Evolutionary conservation across 1,140 invertebrate species (phyloP).

Genomic region (Achroia grisella): DNA sequence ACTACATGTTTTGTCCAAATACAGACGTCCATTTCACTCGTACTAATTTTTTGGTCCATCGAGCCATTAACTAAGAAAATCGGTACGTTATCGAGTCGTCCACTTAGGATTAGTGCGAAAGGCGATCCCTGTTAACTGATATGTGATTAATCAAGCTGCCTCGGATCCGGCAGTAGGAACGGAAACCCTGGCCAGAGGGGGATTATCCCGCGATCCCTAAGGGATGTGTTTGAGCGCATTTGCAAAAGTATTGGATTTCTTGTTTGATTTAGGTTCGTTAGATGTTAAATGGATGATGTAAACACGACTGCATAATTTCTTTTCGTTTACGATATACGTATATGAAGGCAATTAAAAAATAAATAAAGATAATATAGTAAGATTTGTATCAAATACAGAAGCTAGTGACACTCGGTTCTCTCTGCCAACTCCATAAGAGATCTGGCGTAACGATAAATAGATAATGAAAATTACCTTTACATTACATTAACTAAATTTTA

Average conservation of each 20-base stretch:
- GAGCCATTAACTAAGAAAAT: constrained; percentile 6
- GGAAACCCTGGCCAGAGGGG: constrained; percentile 6
- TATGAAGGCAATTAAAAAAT: no score
- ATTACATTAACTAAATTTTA: no score
- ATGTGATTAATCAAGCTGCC: constrained; percentile 40
- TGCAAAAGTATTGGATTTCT: constrained; percentile 18
- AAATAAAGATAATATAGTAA: no score
- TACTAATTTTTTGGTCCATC: constrained; percentile 6
- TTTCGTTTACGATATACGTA: no score
- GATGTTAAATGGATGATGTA: background rate
- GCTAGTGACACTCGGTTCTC: no score
- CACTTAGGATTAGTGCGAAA: constrained; percentile 9
- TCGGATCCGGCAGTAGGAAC: constrained; percentile 12
- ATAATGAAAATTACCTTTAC: no score
- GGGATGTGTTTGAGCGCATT: constrained; percentile 12
- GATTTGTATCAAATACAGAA: no score
- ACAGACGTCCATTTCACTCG: background rate
- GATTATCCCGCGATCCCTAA: constrained; percentile 8
- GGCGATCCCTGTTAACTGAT: constrained; percentile 32
- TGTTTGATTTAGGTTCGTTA: constrained; percentile 4
- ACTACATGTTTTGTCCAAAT: no score
- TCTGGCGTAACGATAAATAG: no score
- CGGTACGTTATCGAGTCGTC: constrained; percentile 9
- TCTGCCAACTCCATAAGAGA: no score
- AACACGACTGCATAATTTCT: no score